A percentile compares a stretch with the other conserved stretches of the same genome.
Evolutionary conservation across 2,113 vertebrate species (phyloP).

Genomic region (Sylvietta virens): DNA sequence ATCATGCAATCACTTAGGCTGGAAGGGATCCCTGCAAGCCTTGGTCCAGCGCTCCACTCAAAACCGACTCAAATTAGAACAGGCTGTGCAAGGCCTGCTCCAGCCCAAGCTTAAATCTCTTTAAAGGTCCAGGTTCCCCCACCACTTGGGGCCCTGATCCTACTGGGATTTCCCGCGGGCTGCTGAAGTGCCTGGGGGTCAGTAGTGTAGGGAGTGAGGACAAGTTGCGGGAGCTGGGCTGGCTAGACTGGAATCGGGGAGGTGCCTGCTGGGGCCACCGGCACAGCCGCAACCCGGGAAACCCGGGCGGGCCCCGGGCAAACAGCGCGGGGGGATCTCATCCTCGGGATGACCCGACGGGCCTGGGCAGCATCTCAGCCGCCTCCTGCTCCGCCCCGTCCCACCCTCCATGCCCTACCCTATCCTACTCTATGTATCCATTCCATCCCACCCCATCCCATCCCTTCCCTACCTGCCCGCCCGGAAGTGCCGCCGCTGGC

Average conservation of each 20-base stretch:
- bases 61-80: background rate
- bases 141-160: rapidly evolving
- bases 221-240: background rate
- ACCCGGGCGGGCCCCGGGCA: background rate
- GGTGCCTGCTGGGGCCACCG: background rate
- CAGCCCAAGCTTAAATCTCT: background rate
- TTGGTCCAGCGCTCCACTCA: no score
- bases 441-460: background rate
- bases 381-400: background rate
- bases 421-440: no score
- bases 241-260: background rate
- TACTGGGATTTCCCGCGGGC: background rate
- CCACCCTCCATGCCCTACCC: background rate
- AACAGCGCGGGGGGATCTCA: background rate
- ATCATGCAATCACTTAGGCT: background rate
- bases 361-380: background rate
- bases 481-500: background rate
- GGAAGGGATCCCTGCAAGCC: background rate
- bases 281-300: background rate
- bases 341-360: background rate
- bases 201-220: background rate
- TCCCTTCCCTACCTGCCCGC: background rate
- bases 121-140: background rate
- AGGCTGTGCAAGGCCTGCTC: background rate
- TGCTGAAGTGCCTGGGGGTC: background rate